Conservation (phyloP, 2,797 vertebrate species). For the Arctocebus calabarensis region DNA sequence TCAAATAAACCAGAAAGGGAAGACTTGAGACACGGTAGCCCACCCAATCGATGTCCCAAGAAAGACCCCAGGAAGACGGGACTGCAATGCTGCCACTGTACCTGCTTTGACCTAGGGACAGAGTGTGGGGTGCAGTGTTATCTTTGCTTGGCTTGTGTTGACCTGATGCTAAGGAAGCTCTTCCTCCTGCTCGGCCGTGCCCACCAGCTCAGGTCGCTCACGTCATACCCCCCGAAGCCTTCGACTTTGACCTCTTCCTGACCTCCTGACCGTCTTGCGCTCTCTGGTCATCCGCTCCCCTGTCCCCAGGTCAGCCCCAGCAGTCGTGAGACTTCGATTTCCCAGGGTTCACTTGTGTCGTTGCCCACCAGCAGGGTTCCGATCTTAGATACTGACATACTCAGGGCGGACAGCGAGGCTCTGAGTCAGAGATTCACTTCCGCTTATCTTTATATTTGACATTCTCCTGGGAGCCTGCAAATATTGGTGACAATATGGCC, state of each 20-base stretch:
- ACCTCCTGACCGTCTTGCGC: not conserved
- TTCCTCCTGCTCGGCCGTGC: no score
- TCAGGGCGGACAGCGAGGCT: not conserved
- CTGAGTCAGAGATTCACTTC: not conserved
- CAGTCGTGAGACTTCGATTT: accelerated
- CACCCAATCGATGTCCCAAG: not conserved
- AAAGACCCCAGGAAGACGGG: no score
- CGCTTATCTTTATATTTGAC: accelerated
- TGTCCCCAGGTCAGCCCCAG: not conserved
- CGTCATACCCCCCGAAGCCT: not conserved
- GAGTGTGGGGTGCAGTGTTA: not conserved
- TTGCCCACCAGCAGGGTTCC: not conserved
- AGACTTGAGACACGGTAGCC: no score
- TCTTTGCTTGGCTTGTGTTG: not conserved
- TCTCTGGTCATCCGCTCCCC: not conserved
- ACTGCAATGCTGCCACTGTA: accelerated
- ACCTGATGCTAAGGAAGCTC: not conserved
- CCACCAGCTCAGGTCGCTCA: accelerated
- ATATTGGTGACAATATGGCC: accelerated
- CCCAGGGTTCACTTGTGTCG: not conserved
- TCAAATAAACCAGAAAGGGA: not conserved
- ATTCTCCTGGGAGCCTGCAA: not conserved
- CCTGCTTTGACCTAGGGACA: not conserved
- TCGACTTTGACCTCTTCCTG: accelerated
- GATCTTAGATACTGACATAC: not conserved